A percentile compares a stretch with the other conserved stretches of the same genome.
phyloP scores from a whole-genome alignment of 2,888 invertebrate genomes.

The Sarcophaga carnaria region DNA sequence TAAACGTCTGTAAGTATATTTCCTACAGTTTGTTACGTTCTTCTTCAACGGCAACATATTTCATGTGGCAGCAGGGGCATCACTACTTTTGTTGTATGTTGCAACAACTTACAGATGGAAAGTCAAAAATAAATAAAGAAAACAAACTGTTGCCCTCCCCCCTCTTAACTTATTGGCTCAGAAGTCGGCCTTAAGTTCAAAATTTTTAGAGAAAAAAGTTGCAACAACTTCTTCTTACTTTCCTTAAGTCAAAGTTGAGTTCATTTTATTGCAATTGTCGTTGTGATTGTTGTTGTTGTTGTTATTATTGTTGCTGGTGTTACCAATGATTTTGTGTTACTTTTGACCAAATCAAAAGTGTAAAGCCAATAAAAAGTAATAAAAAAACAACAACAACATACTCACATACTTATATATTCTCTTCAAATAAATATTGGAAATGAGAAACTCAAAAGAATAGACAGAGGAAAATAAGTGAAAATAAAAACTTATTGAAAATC shows the following conservation, averaged over 20 bases:
- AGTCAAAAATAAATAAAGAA: background rate
- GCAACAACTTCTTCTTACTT: conserved; percentile 5
- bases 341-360: conserved; percentile 44
- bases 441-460: background rate
- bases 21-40: background rate
- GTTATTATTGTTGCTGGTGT: background rate
- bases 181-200: conserved; percentile 16
- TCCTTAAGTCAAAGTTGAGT: background rate
- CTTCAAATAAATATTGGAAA: background rate
- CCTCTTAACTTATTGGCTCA: conserved; percentile 40
- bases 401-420: conserved; percentile 3
- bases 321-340: conserved; percentile 24
- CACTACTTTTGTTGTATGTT: background rate
- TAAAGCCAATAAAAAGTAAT: conserved; percentile 49
- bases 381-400: background rate
- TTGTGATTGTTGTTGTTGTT: background rate
- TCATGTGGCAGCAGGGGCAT: too few species aligned
- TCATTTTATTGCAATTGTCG: background rate
- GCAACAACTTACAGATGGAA: background rate
- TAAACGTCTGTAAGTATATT: conserved; percentile 15
- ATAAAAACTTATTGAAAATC: conserved; percentile 18
- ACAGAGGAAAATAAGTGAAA: background rate
- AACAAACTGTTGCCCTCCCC: conserved; percentile 13
- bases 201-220: conserved; percentile 1
- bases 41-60: too few species aligned